Evolutionary conservation across 2,888 invertebrate species (phyloP), one percentile per base, ranked within the genome.

Genomic region (Schizotus pectinicornis): DNA sequence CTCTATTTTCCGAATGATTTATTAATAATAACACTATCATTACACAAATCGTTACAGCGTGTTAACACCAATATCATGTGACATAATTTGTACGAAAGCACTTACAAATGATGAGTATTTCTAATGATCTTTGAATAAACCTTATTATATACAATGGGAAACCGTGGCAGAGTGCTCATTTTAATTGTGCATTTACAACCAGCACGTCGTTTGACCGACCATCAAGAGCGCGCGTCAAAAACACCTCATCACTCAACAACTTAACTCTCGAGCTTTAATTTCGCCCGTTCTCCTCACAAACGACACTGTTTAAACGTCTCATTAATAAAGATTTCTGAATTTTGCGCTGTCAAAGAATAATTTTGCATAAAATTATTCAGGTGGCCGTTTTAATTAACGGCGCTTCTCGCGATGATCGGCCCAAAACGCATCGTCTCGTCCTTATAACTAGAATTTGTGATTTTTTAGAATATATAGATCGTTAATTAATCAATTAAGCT

Each of bases 31-130:
- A 64, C 64, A 62, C 62, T 47, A 43, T 67, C 52, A 47, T 65
- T 63, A 64, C 67, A 65, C 59, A 54, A 64, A 63, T 67, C 61
- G 62, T 60, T 63, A 65, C 57, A 65, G 67, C 62, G 58, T 61
- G 61, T 59, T 38, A 11, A 64, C 61, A 65, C 48, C 58, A 62
- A 62, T 61, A 62, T 39, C 54, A 64, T 58, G 64, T 63, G 62
- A 60, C 55, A 51, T 59, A 49, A 47, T 56, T 62, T 56, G 64
- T 67, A 67, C 60, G 64, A 64, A 67, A 67, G 64, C 65, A 47
- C 62, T 65, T 63, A 59, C 48, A 59, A 59, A 58, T 53, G 13
- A 31, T 22, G 22, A 22, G 5, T 22, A 22, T 22, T 22, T 22
- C 22, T 22, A 22, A 22, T 22, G 22, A 22, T 22, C 22, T 22